Conservation (phyloP, 2,797 vertebrate species). For the Clarias fuscus region DNA sequence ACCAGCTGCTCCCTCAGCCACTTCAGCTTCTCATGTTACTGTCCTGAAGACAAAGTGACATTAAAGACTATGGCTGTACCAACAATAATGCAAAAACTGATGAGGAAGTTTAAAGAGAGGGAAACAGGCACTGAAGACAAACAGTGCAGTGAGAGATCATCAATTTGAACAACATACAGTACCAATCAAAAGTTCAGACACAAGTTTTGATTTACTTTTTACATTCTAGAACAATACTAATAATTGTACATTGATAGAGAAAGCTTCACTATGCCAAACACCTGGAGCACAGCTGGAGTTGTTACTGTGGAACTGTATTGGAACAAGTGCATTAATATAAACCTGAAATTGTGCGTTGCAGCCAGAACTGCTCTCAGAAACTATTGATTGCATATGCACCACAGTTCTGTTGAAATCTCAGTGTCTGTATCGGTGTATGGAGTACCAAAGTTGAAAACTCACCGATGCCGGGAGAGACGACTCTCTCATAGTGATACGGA, state of each 20-base stretch:
- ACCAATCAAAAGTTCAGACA: too few relatives aligned
- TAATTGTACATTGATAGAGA: not conserved
- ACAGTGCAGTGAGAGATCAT: too few relatives aligned
- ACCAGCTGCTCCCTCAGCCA: not conserved
- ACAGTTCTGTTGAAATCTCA: too few relatives aligned
- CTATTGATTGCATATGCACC: not conserved
- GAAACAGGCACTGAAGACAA: too few relatives aligned
- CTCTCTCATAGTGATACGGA: conserved; percentile 81
- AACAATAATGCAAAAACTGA: too few relatives aligned
- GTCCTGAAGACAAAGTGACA: not conserved
- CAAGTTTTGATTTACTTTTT: too few relatives aligned
- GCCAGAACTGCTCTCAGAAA: not conserved
- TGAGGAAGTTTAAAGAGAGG: too few relatives aligned
- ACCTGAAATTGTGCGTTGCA: not conserved
- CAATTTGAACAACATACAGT: too few relatives aligned
- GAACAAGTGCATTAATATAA: not conserved
- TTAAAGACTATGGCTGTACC: too few relatives aligned
- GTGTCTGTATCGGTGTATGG: not conserved
- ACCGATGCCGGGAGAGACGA: conserved; percentile 80
- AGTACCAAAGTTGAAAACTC: conserved; percentile 17
- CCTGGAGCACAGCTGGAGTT: not conserved
- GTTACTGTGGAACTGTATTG: not conserved
- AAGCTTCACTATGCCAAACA: not conserved
- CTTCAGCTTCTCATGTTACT: not conserved
- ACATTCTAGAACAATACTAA: too few relatives aligned